Evolutionary conservation across 1,140 invertebrate genomes (phyloP).

Genomic region (Lasaia peninsularis): DNA sequence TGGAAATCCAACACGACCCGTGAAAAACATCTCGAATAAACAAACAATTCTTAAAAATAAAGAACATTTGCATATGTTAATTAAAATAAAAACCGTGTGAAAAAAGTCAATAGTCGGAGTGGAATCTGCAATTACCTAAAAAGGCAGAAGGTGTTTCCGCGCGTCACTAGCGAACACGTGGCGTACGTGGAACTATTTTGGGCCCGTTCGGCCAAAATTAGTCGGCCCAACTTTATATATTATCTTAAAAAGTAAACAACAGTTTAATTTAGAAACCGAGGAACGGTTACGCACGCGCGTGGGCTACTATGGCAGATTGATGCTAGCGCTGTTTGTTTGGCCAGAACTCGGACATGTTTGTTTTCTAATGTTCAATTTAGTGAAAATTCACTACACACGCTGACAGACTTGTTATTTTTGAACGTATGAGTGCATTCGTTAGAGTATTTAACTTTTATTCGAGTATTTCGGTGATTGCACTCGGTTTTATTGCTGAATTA

Average conservation of each 20-base stretch:
- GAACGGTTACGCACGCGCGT: slow-evolving; percentile 55
- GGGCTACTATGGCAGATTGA: slow-evolving; percentile 54
- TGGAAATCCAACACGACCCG: too few relatives aligned
- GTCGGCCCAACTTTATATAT: slow-evolving; percentile 47
- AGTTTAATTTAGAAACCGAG: slow-evolving; percentile 56
- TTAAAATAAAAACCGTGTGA: slow-evolving; percentile 3
- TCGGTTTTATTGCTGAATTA: background rate
- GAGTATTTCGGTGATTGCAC: slow-evolving; percentile 11
- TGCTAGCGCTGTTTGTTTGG: slow-evolving; percentile 43
- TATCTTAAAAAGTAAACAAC: slow-evolving; percentile 54
- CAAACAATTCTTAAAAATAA: background rate
- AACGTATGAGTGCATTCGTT: slow-evolving; percentile 36
- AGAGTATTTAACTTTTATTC: slow-evolving; percentile 29
- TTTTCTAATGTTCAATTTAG: slow-evolving; percentile 57
- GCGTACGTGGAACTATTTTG: slow-evolving; percentile 53
- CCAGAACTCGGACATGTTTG: slow-evolving; percentile 50
- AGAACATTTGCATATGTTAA: background rate
- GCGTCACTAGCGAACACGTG: slow-evolving; percentile 24
- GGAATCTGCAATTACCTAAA: slow-evolving; percentile 25
- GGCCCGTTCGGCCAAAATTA: slow-evolving; percentile 48
- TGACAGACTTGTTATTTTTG: slow-evolving; percentile 55
- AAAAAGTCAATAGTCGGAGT: background rate
- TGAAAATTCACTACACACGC: slow-evolving; percentile 58
- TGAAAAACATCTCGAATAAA: background rate
- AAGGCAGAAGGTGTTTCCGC: slow-evolving; percentile 30